Evolutionary conservation across 2,797 vertebrate species (phyloP), one percentile per base, ranked within the genome.

Genomic region (Lerista edwardsae): DNA sequence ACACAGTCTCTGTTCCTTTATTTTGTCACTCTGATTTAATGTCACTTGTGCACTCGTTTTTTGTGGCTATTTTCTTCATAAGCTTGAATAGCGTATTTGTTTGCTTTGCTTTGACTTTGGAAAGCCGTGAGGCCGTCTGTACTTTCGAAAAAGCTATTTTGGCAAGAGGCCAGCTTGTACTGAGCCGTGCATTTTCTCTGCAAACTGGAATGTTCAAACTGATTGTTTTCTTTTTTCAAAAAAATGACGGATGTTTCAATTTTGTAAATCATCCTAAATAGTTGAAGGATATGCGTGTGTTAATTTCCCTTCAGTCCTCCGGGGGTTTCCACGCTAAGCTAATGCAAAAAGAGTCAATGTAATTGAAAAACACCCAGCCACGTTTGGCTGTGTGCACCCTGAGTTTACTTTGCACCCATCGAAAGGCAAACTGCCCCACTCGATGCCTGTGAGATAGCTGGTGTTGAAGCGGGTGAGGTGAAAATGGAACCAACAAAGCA

Each of bases 81-180:
- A 89, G 34, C 3, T 34, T 88, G 55, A 76, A 83, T 79, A 92
- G 84, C 1, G 19, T 61, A 78, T 91, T 93, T 87, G 64, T 27
- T 88, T 86, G 91, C 68, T 9, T 72, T 88, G 65, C 83, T 89
- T 86, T 92, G 84, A 77, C 41, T 77, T 73, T 85, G 76, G 27
- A 91, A 91, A 91, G 62, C 67, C 93, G 69, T 89, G 89, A 84
- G 87, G 92, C 91, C 57, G 87, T 23, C 68, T 79, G 29, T 84
- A 61, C 51, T 64, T 73, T 91, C 88, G 89, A 85, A 93, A n/a
- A 87, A 64, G 1, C 25, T 84, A 39, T 2, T 1, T 76, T 90
- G 90, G 75, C 84, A 87, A 62, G 9, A 89, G 84, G 55, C 59
- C 84, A 91, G 31, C 75, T 84, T 59, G 67, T 74, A 86, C 78